Evolutionary conservation across 2,113 vertebrate species (phyloP).

Genomic region (Cygnus buccinator): DNA sequence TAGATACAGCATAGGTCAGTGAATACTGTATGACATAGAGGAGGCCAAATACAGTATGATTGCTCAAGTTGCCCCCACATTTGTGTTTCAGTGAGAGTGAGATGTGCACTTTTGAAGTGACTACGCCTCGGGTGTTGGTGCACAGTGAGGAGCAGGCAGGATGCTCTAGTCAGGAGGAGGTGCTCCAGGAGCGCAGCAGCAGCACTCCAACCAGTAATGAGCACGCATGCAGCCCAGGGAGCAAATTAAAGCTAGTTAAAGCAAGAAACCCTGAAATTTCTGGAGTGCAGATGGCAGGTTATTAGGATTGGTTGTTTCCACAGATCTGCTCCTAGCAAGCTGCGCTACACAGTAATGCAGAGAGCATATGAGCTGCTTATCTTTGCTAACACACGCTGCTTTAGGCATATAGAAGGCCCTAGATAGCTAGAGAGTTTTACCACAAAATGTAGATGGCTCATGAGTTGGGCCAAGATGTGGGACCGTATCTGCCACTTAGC

Average conservation of each 20-base stretch:
- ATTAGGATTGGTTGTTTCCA: not conserved
- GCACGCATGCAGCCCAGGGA: not conserved
- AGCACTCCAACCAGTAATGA: not conserved
- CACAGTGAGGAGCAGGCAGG: not conserved
- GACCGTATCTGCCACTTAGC: not conserved
- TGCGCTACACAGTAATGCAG: not conserved
- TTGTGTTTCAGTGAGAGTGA: not conserved
- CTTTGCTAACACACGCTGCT: not conserved
- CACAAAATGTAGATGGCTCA: not conserved
- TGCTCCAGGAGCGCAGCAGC: too few relatives aligned
- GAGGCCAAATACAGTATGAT: not conserved
- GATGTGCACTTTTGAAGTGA: not conserved
- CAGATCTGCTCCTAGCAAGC: not conserved
- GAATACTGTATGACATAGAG: not conserved
- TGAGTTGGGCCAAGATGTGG: not conserved
- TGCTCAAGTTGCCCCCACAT: not conserved
- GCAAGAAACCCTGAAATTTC: not conserved
- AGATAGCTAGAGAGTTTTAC: not conserved
- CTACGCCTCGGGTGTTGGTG: too few relatives aligned
- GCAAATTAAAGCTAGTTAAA: not conserved
- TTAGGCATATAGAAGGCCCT: not conserved
- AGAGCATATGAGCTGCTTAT: not conserved
- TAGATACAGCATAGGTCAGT: not conserved
- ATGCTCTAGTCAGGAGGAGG: not conserved
- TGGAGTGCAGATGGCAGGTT: not conserved